Evolutionary conservation across 2,888 invertebrate genomes (phyloP).

Genomic region (Platycheirus albimanus): DNA sequence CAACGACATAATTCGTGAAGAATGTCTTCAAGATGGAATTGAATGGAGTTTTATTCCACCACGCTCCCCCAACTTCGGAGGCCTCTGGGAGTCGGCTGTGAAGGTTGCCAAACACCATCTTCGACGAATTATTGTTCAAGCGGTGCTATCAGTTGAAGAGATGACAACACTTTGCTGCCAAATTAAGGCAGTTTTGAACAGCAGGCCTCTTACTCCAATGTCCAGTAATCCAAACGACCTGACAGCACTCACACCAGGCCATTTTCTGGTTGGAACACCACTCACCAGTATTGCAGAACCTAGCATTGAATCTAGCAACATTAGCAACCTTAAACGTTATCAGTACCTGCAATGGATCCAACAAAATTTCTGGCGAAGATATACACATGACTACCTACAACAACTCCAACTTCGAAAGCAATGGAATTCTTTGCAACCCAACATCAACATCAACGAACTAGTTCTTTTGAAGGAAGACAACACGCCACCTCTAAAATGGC

Average conservation of each 20-base stretch:
- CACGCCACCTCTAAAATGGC: slow-evolving; percentile 13
- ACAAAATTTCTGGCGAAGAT: slow-evolving; percentile 18
- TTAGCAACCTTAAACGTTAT: slow-evolving; percentile 32
- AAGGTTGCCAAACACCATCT: slow-evolving; percentile 21
- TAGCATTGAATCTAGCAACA: slow-evolving; percentile 14
- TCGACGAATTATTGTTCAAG: neutral
- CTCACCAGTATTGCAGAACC: slow-evolving; percentile 35
- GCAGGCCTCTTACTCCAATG: slow-evolving; percentile 15
- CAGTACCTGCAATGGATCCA: slow-evolving; percentile 45
- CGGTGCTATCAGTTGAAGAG: neutral
- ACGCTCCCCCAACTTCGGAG: slow-evolving; percentile 1
- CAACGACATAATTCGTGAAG: neutral
- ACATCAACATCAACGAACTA: neutral
- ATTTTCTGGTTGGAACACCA: slow-evolving; percentile 42
- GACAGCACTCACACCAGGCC: slow-evolving; percentile 19
- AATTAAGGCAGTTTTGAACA: slow-evolving; percentile 19
- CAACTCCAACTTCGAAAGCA: slow-evolving; percentile 4
- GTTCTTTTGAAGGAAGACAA: slow-evolving; percentile 19
- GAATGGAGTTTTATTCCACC: slow-evolving; percentile 16
- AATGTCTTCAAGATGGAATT: slow-evolving; percentile 5
- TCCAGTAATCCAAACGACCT: slow-evolving; percentile 4
- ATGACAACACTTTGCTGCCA: slow-evolving; percentile 13
- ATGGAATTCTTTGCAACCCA: neutral
- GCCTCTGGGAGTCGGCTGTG: neutral
- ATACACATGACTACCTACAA: slow-evolving; percentile 10